These are phyloP conservation scores for Pyrrhosoma nymphula DNA, from an alignment of 2,888 invertebrate species.

Conservation along the genomic window DNA sequence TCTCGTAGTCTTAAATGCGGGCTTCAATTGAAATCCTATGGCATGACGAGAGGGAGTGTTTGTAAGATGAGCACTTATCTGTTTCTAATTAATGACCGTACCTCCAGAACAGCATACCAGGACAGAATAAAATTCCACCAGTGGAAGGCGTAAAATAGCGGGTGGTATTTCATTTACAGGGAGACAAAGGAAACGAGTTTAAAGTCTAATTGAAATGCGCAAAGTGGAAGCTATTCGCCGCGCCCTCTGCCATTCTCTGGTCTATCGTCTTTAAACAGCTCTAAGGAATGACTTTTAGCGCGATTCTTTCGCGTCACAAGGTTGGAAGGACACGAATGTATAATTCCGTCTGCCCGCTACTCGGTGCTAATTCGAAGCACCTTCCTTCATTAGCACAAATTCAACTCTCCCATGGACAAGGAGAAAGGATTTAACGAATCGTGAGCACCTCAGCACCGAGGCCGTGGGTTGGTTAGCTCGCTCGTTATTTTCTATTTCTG, in stretches of 20 bases:
- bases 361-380: constrained; percentile 49
- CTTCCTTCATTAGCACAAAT: constrained; percentile 58
- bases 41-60: background rate
- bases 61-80: background rate
- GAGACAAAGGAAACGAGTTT: background rate
- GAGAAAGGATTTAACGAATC: constrained; percentile 51
- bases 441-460: constrained; percentile 21
- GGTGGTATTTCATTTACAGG: background rate
- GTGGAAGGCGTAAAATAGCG: background rate
- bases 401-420: constrained; percentile 35
- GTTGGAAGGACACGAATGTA: constrained; percentile 28
- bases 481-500: background rate
- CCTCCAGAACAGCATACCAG: background rate
- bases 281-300: background rate
- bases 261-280: constrained; percentile 8
- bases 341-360: constrained; percentile 29
- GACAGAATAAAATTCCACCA: background rate
- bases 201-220: background rate
- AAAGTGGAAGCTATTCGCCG: background rate
- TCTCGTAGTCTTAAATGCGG: too few species aligned
- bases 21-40: background rate
- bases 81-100: background rate
- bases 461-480: constrained; percentile 23
- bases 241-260: background rate
- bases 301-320: constrained; percentile 12